phyloP scores from a whole-genome alignment of 2,888 invertebrate genomes.

The Teleiodes luculella region DNA sequence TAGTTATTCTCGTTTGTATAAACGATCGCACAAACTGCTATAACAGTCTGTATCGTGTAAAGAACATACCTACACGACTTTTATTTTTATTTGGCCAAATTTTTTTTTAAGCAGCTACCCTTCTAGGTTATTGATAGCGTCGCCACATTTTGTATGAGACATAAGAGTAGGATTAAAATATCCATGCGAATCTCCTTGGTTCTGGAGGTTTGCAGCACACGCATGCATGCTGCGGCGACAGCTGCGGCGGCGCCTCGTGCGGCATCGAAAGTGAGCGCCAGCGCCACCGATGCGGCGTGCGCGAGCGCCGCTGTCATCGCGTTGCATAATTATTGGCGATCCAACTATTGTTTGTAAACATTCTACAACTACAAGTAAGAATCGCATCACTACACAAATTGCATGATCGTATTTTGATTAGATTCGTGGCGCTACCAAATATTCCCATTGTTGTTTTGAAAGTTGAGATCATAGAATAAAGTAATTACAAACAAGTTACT shows the following conservation, averaged over 20 bases:
- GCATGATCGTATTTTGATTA: constrained; percentile 65
- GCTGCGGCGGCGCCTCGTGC: constrained; percentile 38
- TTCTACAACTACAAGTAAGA: constrained; percentile 58
- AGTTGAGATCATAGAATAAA: constrained; percentile 1
- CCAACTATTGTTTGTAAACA: constrained; percentile 75
- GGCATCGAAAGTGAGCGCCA: constrained; percentile 72
- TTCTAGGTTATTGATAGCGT: no score
- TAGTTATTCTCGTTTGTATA: no score
- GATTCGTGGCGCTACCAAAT: constrained; percentile 27
- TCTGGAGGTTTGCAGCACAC: constrained; percentile 20
- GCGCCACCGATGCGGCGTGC: no score
- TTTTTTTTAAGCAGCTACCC: no score
- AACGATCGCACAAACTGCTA: no score
- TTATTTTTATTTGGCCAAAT: no score
- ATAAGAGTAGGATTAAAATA: no score
- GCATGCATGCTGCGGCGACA: constrained; percentile 27
- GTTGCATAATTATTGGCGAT: constrained; percentile 74
- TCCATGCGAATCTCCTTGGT: not conserved
- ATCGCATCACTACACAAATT: constrained; percentile 48
- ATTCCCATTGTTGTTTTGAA: constrained; percentile 4
- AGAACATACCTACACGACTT: no score
- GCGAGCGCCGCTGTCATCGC: constrained; percentile 60
- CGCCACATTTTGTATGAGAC: no score
- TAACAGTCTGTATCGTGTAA: no score
- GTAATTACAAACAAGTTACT: not conserved